Conservation (phyloP, 2,113 vertebrate species). For the Caranx ignobilis region DNA sequence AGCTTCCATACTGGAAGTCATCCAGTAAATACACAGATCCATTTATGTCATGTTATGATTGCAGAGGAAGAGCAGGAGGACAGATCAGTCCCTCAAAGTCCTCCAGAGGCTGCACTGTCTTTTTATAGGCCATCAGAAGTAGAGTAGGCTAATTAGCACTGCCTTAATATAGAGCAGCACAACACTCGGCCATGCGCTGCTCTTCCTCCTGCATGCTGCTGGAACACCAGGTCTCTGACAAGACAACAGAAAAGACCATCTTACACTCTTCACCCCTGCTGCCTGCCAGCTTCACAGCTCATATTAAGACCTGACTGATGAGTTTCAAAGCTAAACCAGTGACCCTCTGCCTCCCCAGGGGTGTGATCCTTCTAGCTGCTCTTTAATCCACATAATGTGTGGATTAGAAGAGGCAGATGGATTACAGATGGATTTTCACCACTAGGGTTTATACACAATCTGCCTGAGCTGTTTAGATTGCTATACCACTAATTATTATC, state of each 20-base stretch:
- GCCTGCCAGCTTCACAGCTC: not conserved
- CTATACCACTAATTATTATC: slow-evolving; percentile 1
- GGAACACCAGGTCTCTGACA: not conserved
- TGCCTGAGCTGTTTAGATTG: not conserved
- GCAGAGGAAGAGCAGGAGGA: slow-evolving; percentile 1
- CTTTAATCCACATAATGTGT: slow-evolving; percentile 21
- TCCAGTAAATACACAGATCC: slow-evolving; percentile 8
- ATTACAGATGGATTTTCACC: slow-evolving; percentile 36
- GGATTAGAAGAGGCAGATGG: slow-evolving; percentile 23
- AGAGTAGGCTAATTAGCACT: slow-evolving; percentile 77
- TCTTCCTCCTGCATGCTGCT: not conserved
- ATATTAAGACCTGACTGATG: not conserved
- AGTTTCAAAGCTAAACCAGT: slow-evolving; percentile 6
- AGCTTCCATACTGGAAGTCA: no score
- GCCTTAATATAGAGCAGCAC: slow-evolving; percentile 43
- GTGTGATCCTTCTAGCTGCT: slow-evolving; percentile 2
- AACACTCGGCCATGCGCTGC: not conserved
- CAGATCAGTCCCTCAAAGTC: slow-evolving; percentile 23
- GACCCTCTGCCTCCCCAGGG: slow-evolving; percentile 6
- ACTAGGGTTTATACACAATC: not conserved
- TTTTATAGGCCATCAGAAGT: slow-evolving; percentile 74
- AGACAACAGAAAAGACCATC: not conserved
- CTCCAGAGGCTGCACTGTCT: slow-evolving; percentile 45
- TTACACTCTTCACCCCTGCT: not conserved
- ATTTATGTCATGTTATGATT: slow-evolving; percentile 5